Conservation (phyloP, 2,113 vertebrate genomes). For the Sinocyclocheilus anophthalmus region DNA sequence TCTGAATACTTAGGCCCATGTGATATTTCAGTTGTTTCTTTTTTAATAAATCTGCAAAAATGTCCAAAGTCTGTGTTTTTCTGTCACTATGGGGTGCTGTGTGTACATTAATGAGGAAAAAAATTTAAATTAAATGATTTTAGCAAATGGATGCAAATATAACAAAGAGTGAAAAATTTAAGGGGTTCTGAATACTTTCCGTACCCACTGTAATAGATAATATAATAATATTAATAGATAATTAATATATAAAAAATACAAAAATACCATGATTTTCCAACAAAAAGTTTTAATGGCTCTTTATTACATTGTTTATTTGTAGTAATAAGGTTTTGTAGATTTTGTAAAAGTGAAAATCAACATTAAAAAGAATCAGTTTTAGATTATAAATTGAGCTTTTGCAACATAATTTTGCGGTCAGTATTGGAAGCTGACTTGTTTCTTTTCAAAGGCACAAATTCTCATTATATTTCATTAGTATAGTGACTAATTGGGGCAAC, state of each 20-base stretch:
- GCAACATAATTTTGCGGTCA: neutral
- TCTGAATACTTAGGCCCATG: no score
- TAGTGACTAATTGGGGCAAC: neutral
- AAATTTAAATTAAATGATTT: no score
- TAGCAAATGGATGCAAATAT: no score
- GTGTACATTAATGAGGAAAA: no score
- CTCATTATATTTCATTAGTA: conserved; percentile 28
- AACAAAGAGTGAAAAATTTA: no score
- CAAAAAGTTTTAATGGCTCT: neutral
- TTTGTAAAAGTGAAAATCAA: neutral
- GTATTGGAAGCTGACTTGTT: conserved; percentile 37
- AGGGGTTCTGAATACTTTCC: no score
- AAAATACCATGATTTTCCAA: neutral
- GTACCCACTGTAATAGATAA: no score
- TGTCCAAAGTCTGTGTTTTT: no score
- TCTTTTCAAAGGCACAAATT: conserved; percentile 19
- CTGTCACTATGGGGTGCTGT: no score
- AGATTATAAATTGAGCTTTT: neutral
- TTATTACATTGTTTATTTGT: neutral
- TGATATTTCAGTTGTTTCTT: no score
- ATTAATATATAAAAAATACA: neutral
- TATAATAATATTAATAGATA: neutral
- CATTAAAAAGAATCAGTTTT: neutral
- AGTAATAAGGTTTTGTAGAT: neutral
- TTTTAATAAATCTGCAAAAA: no score